A percentile compares a stretch with the other conserved stretches of the same genome.
These are phyloP conservation scores for Sceliomorpha sp. DNA, from an alignment of 2,888 invertebrate genomes.

Conservation along the genomic window DNA sequence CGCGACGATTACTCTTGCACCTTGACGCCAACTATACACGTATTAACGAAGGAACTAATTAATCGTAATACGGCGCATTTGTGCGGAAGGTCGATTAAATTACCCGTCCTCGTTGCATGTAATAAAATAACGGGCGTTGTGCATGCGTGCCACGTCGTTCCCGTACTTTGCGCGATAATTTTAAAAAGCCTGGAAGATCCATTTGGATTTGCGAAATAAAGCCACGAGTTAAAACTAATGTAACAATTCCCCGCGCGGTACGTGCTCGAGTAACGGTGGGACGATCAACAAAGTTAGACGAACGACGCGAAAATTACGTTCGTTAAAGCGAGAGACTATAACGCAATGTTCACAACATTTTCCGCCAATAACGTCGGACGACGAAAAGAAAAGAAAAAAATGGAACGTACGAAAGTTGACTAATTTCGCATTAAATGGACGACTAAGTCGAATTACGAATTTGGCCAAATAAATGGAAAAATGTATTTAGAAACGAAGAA, in stretches of 20 bases:
- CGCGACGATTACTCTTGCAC: too few species aligned
- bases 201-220: constrained; percentile 10
- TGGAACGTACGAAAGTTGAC: too few species aligned
- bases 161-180: constrained; percentile 10
- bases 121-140: constrained; percentile 10
- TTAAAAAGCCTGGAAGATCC: constrained; percentile 7
- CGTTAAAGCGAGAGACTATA: too few species aligned
- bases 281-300: neutral
- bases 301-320: neutral
- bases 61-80: constrained; percentile 2
- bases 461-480: too few species aligned
- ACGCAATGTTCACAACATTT: constrained; percentile 1
- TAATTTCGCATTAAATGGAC: too few species aligned
- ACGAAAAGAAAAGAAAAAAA: too few species aligned
- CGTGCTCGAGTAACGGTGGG: constrained; percentile 6
- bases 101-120: constrained; percentile 1
- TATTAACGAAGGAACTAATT: constrained; percentile 7
- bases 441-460: too few species aligned
- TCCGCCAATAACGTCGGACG: too few species aligned
- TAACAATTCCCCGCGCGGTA: constrained; percentile 2
- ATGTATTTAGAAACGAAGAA: too few species aligned
- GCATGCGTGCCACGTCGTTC: constrained; percentile 11
- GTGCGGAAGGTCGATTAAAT: constrained; percentile 5
- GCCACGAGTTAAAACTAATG: constrained; percentile 7
- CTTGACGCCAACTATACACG: too few species aligned